Evolutionary conservation across 92 coral and sea anemone species (phyloP).

Genomic region (Muricea muricata): DNA sequence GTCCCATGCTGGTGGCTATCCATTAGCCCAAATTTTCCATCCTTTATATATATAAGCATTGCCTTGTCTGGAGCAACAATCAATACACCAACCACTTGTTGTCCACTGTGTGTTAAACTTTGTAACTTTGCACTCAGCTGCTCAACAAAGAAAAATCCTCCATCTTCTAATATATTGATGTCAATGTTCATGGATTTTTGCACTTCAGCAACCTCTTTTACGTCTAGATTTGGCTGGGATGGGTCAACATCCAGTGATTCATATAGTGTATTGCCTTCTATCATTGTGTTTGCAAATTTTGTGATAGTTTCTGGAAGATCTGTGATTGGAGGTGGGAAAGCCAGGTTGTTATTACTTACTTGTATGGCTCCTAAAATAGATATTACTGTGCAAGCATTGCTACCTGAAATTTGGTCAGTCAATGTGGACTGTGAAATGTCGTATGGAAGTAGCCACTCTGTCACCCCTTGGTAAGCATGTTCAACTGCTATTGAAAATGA

Average conservation of each 20-base stretch:
- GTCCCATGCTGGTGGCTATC: conserved; percentile 1
- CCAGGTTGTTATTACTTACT: conserved; percentile 15
- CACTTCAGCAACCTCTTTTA: conserved; percentile 23
- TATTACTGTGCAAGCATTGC: conserved; percentile 70
- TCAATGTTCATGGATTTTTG: neutral
- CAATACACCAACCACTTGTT: conserved; percentile 22
- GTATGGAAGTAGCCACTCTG: conserved; percentile 63
- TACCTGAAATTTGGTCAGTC: conserved; percentile 47
- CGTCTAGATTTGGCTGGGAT: conserved; percentile 54
- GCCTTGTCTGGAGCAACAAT: conserved; percentile 58
- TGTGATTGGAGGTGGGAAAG: conserved; percentile 21
- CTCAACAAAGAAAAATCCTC: conserved; percentile 38
- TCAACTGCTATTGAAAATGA: neutral
- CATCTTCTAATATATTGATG: conserved; percentile 39
- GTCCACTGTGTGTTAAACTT: neutral
- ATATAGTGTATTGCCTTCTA: conserved; percentile 47
- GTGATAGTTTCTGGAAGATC: conserved; percentile 5
- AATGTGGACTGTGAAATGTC: conserved; percentile 49
- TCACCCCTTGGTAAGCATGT: conserved; percentile 28
- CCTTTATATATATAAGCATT: conserved; percentile 14
- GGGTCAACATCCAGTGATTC: conserved; percentile 41
- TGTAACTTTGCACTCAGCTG: conserved; percentile 18
- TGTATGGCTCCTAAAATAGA: conserved; percentile 57
- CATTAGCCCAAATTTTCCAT: conserved; percentile 2
- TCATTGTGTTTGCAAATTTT: conserved; percentile 42